Conservation (phyloP, 2,797 vertebrate species). For the Tamandua tetradactyla region DNA sequence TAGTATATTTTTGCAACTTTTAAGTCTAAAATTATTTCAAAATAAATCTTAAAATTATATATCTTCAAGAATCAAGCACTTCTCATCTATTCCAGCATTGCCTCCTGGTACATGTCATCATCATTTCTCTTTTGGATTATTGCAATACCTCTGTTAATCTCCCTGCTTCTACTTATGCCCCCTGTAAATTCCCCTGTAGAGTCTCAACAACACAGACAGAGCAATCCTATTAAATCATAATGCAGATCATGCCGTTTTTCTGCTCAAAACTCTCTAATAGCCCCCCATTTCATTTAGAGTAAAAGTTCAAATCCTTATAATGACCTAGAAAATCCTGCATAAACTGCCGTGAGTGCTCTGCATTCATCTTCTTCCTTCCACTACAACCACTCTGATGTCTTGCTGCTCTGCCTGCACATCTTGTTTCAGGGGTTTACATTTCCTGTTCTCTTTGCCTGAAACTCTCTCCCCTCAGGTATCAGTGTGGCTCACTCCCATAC, state of each 20-base stretch:
- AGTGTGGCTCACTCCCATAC: not conserved
- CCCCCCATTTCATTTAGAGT: not conserved
- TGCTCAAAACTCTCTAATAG: not conserved
- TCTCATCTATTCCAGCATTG: too few species aligned
- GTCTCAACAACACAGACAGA: not conserved
- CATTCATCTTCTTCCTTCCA: not conserved
- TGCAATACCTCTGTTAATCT: not conserved
- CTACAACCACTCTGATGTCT: not conserved
- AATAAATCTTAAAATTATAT: too few species aligned
- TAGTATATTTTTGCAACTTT: too few species aligned
- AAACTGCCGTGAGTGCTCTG: not conserved
- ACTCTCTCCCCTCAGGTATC: too few species aligned
- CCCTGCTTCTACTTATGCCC: not conserved
- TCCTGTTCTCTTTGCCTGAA: not conserved
- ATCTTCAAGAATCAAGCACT: too few species aligned
- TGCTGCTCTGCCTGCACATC: not conserved
- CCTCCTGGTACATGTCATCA: too few species aligned
- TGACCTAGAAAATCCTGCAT: not conserved
- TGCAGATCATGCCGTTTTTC: not conserved
- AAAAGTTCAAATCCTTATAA: not conserved
- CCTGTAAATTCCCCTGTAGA: not conserved
- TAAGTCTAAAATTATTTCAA: too few species aligned
- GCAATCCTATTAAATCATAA: not conserved
- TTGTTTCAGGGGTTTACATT: not conserved
- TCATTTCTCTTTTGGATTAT: too few species aligned